Conservation (phyloP, 1,140 invertebrate genomes). For the Bombus turneri region DNA sequence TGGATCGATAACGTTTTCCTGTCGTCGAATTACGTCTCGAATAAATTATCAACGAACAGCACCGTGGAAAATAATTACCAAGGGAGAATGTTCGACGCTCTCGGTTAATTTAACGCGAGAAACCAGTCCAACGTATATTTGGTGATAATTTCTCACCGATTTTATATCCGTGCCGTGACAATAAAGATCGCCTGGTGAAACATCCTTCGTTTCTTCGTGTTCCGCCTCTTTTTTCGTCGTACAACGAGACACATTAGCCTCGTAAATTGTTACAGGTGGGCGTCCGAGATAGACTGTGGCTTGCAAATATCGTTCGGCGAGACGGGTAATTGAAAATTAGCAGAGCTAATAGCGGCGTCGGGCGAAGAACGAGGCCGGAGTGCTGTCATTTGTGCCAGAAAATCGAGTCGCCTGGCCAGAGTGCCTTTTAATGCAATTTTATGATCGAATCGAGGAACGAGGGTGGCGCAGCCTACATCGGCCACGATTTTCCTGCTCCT, state of each 20-base stretch:
- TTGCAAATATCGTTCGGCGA: conserved; percentile 75
- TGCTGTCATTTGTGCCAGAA: conserved; percentile 76
- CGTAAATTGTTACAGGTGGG: conserved; percentile 59
- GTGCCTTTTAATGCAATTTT: conserved; percentile 78
- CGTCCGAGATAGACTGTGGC: conserved; percentile 61
- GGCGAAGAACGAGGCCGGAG: conserved; percentile 70
- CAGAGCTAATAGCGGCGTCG: conserved; percentile 73
- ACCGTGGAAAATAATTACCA: neutral
- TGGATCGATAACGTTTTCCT: neutral
- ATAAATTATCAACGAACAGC: neutral
- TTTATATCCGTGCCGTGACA: neutral
- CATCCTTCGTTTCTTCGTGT: neutral
- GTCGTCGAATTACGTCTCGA: too few species aligned
- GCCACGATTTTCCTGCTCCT: conserved; percentile 69
- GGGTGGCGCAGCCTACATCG: conserved; percentile 62
- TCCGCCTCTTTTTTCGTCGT: neutral
- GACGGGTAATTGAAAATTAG: conserved; percentile 80
- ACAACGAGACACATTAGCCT: conserved; percentile 29
- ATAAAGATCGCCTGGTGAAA: neutral
- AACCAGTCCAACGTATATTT: neutral
- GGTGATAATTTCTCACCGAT: neutral
- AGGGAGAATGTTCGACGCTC: neutral
- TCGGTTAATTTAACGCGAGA: neutral
- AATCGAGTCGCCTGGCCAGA: conserved; percentile 74
- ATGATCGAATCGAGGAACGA: conserved; percentile 70